phyloP scores from a whole-genome alignment of 2,113 vertebrate species.

The Callocephalon fimbriatum region DNA sequence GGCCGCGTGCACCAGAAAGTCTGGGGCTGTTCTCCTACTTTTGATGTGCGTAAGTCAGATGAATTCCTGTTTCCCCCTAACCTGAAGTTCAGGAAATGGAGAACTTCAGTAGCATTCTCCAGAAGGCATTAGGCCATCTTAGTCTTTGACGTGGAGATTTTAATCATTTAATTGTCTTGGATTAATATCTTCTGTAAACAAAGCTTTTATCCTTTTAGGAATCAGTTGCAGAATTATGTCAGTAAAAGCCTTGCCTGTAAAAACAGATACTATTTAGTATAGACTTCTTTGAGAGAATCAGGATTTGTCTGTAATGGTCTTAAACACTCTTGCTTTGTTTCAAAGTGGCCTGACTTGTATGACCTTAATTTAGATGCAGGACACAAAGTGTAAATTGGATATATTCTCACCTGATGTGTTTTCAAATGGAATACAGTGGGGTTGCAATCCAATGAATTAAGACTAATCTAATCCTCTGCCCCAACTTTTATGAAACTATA shows the following conservation, averaged over 20 bases:
- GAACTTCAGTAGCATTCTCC: background rate
- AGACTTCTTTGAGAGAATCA: background rate
- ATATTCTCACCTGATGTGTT: background rate
- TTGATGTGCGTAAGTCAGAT: background rate
- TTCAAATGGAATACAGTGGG: background rate
- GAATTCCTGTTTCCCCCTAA: background rate
- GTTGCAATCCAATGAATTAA: background rate
- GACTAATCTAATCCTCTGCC: background rate
- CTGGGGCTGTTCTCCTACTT: background rate
- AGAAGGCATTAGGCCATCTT: conserved; percentile 18
- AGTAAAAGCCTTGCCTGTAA: background rate
- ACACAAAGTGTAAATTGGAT: background rate
- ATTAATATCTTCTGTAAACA: conserved; percentile 35
- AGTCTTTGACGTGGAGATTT: conserved; percentile 42
- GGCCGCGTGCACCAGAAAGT: background rate
- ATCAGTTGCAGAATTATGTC: background rate
- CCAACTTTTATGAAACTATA: background rate
- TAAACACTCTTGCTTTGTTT: background rate
- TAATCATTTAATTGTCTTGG: conserved; percentile 53
- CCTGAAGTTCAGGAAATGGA: conserved; percentile 55
- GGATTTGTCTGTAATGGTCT: background rate
- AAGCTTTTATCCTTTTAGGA: conserved; percentile 29
- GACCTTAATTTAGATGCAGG: background rate
- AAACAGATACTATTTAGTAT: background rate
- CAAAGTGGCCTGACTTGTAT: background rate